phyloP scores from a whole-genome alignment of 1,140 invertebrate species.

The Drosophila pandora region DNA sequence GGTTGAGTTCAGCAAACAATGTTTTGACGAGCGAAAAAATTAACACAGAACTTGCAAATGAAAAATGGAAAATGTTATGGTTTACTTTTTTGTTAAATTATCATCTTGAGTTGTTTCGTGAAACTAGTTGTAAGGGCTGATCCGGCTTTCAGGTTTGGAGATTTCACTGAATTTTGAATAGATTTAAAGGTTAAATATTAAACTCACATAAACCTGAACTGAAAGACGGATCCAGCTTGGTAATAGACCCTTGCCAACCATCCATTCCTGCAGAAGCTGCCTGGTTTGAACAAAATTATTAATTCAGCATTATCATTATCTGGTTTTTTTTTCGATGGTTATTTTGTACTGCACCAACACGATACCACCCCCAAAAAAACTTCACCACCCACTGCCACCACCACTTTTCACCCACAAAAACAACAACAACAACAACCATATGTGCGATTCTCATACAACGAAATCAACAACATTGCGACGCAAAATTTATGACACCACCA shows the following conservation, averaged over 20 bases:
- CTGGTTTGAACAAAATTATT: slow-evolving; percentile 65
- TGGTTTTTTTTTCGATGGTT: slow-evolving; percentile 31
- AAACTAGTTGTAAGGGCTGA: slow-evolving; percentile 15
- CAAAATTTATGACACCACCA: slow-evolving; percentile 68
- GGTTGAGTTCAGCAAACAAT: slow-evolving; percentile 27
- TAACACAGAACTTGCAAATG: slow-evolving; percentile 58
- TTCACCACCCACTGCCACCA: slow-evolving; percentile 30
- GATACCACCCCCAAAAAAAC: slow-evolving; percentile 37
- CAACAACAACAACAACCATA: slow-evolving; percentile 44
- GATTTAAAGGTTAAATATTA: too few relatives aligned
- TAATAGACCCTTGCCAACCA: slow-evolving; percentile 37
- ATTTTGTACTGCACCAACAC: slow-evolving; percentile 70
- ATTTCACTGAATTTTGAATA: background rate
- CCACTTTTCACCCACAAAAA: slow-evolving; percentile 30
- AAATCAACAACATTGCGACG: slow-evolving; percentile 42
- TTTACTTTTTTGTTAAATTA: slow-evolving; percentile 6
- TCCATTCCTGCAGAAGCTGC: slow-evolving; percentile 41
- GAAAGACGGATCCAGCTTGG: slow-evolving; percentile 21
- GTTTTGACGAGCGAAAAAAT: slow-evolving; percentile 72
- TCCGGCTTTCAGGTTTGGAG: slow-evolving; percentile 5
- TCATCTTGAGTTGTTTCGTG: slow-evolving; percentile 10
- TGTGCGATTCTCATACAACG: slow-evolving; percentile 46
- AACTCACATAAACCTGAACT: background rate
- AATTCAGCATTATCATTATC: slow-evolving; percentile 51
- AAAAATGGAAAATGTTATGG: slow-evolving; percentile 30